Evolutionary conservation across 92 coral and sea anemone species (phyloP).

Genomic region (Desmophyllum pertusum): DNA sequence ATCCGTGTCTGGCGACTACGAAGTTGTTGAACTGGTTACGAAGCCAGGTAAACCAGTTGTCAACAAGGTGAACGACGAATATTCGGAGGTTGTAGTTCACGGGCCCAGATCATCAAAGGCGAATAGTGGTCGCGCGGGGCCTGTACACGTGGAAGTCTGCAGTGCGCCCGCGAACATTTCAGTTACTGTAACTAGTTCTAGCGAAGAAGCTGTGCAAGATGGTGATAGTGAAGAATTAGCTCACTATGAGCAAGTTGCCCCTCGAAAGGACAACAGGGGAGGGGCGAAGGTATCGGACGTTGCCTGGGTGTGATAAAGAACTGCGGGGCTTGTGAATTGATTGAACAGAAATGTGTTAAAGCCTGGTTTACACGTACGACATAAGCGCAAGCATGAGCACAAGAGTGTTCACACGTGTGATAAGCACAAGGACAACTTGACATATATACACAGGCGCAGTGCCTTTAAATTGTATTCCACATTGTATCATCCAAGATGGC

Average conservation of each 20-base stretch:
- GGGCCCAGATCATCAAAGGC: slow-evolving; percentile 3
- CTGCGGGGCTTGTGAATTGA: neutral
- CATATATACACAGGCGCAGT: too few species aligned
- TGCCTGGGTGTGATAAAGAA: slow-evolving; percentile 1
- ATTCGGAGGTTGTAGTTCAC: slow-evolving; percentile 16
- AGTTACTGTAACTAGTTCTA: neutral
- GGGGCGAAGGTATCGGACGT: neutral
- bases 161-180: slow-evolving; percentile 20
- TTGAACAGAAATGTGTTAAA: too few species aligned
- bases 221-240: neutral
- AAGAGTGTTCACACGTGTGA: too few species aligned
- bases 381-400: too few species aligned
- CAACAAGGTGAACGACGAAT: neutral
- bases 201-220: neutral
- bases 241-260: slow-evolving; percentile 31
- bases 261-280: neutral
- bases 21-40: slow-evolving; percentile 20
- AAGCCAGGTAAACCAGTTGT: neutral
- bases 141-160: slow-evolving; percentile 10
- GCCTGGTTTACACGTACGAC: too few species aligned
- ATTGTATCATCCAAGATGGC: too few species aligned
- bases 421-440: too few species aligned
- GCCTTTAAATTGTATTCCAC: too few species aligned
- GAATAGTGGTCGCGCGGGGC: slow-evolving; percentile 1
- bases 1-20: slow-evolving; percentile 24